A percentile compares a stretch with the other conserved stretches of the same genome.
Conservation (phyloP, 2,888 invertebrate genomes). For the Tachina lurida region DNA sequence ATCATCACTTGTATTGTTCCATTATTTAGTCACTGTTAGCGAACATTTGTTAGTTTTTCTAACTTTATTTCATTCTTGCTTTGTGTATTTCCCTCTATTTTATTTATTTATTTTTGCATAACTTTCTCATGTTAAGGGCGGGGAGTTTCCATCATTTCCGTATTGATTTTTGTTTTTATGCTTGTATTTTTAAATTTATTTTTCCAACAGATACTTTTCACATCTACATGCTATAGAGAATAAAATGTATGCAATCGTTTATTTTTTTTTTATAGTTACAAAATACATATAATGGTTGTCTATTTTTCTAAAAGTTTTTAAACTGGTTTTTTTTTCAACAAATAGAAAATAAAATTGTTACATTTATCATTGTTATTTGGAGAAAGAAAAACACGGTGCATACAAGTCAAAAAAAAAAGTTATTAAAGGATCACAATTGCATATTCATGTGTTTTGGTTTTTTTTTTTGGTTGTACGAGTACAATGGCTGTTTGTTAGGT, state of each 20-base stretch:
- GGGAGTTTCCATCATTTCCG: slow-evolving; percentile 48
- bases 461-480: neutral
- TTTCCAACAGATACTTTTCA: slow-evolving; percentile 30
- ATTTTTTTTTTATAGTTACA: slow-evolving; percentile 26
- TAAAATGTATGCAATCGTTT: slow-evolving; percentile 29
- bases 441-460: neutral
- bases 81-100: slow-evolving; percentile 15
- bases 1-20: slow-evolving; percentile 68
- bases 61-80: slow-evolving; percentile 27
- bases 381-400: slow-evolving; percentile 9
- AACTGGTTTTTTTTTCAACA: slow-evolving; percentile 6
- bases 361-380: slow-evolving; percentile 41
- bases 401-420: slow-evolving; percentile 51
- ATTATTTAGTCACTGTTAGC: slow-evolving; percentile 43
- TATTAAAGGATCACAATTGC: slow-evolving; percentile 24
- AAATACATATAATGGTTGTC: slow-evolving; percentile 56
- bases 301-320: slow-evolving; percentile 52
- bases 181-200: slow-evolving; percentile 19
- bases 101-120: slow-evolving; percentile 6
- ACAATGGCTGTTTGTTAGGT: neutral
- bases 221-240: slow-evolving; percentile 13
- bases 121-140: slow-evolving; percentile 18
- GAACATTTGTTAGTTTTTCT: slow-evolving; percentile 44
- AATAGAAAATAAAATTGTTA: neutral
- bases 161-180: slow-evolving; percentile 48